Conservation (phyloP, 2,113 vertebrate species). For the Fulica atra region DNA sequence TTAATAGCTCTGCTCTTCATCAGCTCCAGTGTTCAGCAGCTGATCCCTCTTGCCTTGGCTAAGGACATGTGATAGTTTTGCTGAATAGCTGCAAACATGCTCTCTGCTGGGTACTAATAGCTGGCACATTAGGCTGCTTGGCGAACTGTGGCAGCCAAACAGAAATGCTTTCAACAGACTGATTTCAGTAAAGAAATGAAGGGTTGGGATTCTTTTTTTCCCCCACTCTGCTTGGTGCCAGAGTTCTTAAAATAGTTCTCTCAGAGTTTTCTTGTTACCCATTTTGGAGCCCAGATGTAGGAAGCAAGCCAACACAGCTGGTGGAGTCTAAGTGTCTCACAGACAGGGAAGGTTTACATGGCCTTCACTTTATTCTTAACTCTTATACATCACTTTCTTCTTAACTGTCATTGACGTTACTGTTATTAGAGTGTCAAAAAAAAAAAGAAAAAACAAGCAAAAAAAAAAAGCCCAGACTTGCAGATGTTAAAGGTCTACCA, state of each 20-base stretch:
- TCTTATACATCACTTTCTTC: neutral
- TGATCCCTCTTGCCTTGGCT: conserved; percentile 39
- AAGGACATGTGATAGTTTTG: conserved; percentile 36
- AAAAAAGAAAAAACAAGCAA: neutral
- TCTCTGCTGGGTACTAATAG: conserved; percentile 67
- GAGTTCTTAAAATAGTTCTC: conserved; percentile 75
- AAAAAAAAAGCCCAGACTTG: neutral
- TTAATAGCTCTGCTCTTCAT: conserved; percentile 57
- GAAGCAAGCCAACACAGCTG: conserved; percentile 73
- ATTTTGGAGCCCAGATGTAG: conserved; percentile 71
- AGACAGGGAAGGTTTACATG: conserved; percentile 54
- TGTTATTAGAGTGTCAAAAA: conserved; percentile 24
- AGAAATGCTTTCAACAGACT: conserved; percentile 66
- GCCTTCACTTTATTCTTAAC: conserved; percentile 12
- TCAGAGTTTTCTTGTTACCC: conserved; percentile 65
- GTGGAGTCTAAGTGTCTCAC: conserved; percentile 58
- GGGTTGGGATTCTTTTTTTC: neutral
- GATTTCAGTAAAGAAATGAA: conserved; percentile 68
- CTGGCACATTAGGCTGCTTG: conserved; percentile 62
- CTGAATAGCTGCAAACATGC: conserved; percentile 53
- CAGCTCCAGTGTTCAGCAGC: conserved; percentile 18
- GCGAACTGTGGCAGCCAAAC: conserved; percentile 62
- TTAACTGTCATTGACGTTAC: neutral
- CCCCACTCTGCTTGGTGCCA: conserved; percentile 60
- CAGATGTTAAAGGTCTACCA: neutral